These are phyloP conservation scores for Episyrphus balteatus DNA, from an alignment of 1,140 invertebrate species.

Conservation along the genomic window DNA sequence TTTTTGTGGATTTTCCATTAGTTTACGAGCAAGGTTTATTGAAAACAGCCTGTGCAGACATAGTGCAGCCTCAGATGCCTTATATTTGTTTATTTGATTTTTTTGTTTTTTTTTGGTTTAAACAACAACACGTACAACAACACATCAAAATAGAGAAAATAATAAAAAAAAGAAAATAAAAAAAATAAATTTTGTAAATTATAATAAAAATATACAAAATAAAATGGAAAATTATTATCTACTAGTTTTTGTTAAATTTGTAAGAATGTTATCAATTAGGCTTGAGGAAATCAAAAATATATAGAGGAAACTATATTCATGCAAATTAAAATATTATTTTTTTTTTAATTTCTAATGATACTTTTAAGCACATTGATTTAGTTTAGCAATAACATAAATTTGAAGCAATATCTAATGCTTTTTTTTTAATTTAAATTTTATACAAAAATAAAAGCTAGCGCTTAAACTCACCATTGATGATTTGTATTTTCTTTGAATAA, in stretches of 20 bases:
- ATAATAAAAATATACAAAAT: neutral
- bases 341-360: too few relatives aligned
- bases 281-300: too few relatives aligned
- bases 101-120: constrained; percentile 4
- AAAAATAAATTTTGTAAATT: neutral
- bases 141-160: neutral
- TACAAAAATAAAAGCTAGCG: neutral
- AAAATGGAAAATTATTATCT: neutral
- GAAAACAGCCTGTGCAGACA: constrained; percentile 42
- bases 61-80: constrained; percentile 38
- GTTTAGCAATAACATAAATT: too few relatives aligned
- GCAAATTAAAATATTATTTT: too few relatives aligned
- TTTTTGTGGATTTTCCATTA: constrained; percentile 7
- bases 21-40: constrained; percentile 30
- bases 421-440: neutral
- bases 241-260: too few relatives aligned
- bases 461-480: constrained; percentile 86
- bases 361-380: too few relatives aligned
- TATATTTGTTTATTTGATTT: constrained; percentile 9
- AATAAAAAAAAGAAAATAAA: neutral
- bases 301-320: too few relatives aligned
- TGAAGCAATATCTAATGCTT: too few relatives aligned
- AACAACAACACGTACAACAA: neutral
- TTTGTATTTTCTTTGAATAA: constrained; percentile 93
- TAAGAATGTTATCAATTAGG: too few relatives aligned